These are phyloP conservation scores for Metallyticus violacea DNA, from an alignment of 2,888 invertebrate species.

Conservation along the genomic window DNA sequence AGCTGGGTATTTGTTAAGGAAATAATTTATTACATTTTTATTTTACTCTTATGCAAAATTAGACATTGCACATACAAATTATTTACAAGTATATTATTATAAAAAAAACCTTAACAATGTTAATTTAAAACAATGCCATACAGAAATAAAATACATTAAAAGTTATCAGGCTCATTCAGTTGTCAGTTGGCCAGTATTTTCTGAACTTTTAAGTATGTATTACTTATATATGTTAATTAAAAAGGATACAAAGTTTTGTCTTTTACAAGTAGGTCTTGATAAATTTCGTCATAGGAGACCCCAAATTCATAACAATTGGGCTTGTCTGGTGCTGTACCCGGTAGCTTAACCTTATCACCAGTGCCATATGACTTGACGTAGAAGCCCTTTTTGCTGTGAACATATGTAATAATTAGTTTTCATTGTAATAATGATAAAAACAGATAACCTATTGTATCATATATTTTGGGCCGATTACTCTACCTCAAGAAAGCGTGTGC, in stretches of 20 bases:
- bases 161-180: too few relatives aligned
- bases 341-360: constrained; percentile 93
- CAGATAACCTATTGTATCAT: neutral
- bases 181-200: too few relatives aligned
- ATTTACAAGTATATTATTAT: too few relatives aligned
- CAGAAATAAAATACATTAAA: too few relatives aligned
- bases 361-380: constrained; percentile 92
- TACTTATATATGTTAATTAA: neutral
- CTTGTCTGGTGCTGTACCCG: constrained; percentile 87
- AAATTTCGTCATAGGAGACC: constrained; percentile 92
- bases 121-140: too few relatives aligned
- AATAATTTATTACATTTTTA: neutral
- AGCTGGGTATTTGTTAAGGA: constrained; percentile 50
- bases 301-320: constrained; percentile 98
- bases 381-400: constrained; percentile 88
- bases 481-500: constrained; percentile 90
- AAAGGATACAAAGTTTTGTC: constrained; percentile 83
- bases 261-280: constrained; percentile 84
- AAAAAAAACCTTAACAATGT: too few relatives aligned
- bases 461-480: neutral
- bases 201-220: too few relatives aligned
- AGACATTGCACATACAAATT: too few relatives aligned
- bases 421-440: neutral
- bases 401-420: constrained; percentile 27
- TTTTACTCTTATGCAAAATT: too few relatives aligned